Evolutionary conservation across 2,113 vertebrate genomes (phyloP).

Genomic region (human): GRCh38 chr21:37033501-37034000

Average conservation of each 20-base stretch:
- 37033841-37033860: no score
- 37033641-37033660: neutral
- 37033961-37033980: no score
- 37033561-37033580: neutral
- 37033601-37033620: neutral
- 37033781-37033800: no score
- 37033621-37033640: neutral
- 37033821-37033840: no score
- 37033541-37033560: neutral
- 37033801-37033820: no score
- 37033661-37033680: neutral
- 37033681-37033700: neutral
- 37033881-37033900: no score
- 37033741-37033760: neutral
- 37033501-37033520: neutral
- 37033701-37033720: neutral
- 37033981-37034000: no score
- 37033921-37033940: no score
- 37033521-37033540: neutral
- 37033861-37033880: no score
- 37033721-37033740: no score
- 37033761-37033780: neutral
- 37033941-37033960: no score
- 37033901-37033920: no score
- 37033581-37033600: neutral